These are phyloP conservation scores for Neosilurus hyrtlii DNA, from an alignment of 2,797 vertebrate species.

Conservation along the genomic window DNA sequence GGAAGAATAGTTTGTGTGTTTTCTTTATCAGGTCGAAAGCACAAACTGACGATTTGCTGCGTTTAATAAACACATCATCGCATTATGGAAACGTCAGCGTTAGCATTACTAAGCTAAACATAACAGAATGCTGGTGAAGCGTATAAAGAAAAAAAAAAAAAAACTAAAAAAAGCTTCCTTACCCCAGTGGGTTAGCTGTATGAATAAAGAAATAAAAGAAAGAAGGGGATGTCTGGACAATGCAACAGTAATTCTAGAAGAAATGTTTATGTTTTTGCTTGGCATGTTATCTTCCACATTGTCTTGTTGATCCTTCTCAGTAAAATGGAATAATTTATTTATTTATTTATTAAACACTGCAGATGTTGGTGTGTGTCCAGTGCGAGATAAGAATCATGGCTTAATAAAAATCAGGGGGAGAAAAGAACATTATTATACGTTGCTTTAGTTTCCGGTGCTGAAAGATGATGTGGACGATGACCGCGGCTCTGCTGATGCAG, in stretches of 20 bases:
- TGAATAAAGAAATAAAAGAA: not conserved
- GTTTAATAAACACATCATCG: not conserved
- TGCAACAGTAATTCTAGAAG: not conserved
- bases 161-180: not conserved
- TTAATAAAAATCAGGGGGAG: constrained; percentile 73
- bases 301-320: not conserved
- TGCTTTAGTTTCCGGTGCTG: constrained; percentile 15
- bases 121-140: not conserved
- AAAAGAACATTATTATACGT: constrained; percentile 62
- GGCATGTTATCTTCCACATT: not conserved
- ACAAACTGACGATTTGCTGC: not conserved
- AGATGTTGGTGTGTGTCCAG: constrained; percentile 51
- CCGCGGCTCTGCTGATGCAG: constrained; percentile 7
- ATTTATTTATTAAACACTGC: constrained; percentile 5
- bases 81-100: not conserved
- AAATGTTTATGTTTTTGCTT: not conserved
- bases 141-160: not conserved
- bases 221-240: not conserved
- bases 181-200: not conserved
- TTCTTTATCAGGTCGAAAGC: not conserved
- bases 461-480: constrained; percentile 3
- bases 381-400: constrained; percentile 61
- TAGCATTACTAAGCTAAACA: not conserved
- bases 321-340: not conserved
- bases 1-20: not conserved